phyloP scores from a whole-genome alignment of 2,888 invertebrate genomes.

The Eugnorisma glareosa region DNA sequence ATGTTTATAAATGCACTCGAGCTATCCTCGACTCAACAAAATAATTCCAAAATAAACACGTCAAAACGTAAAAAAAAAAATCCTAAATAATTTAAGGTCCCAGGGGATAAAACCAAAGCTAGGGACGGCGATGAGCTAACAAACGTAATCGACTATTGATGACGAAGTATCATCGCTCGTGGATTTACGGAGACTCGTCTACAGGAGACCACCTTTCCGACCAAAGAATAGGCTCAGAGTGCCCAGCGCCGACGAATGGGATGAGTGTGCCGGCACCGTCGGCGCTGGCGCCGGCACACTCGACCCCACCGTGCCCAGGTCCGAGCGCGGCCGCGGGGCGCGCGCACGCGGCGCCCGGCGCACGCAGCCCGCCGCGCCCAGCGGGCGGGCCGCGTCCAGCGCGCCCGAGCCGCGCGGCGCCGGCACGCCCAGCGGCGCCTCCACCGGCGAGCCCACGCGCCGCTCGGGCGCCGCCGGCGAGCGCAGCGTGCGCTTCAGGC shows the following conservation, averaged over 20 bases:
- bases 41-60: constrained; percentile 79
- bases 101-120: constrained; percentile 63
- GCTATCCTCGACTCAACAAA: constrained; percentile 74
- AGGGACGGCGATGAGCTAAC: constrained; percentile 38
- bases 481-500: constrained; percentile 91
- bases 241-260: constrained; percentile 90
- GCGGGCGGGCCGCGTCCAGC: constrained; percentile 80
- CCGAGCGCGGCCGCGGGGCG: constrained; percentile 82
- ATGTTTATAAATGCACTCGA: constrained; percentile 83
- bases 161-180: constrained; percentile 9
- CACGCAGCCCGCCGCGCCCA: constrained; percentile 83
- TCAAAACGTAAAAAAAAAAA: constrained; percentile 82
- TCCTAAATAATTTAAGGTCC: constrained; percentile 67
- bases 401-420: constrained; percentile 91
- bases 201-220: constrained; percentile 95
- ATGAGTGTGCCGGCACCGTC: constrained; percentile 68
- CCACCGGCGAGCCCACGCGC: constrained; percentile 82
- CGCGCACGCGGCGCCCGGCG: constrained; percentile 82
- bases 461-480: constrained; percentile 84
- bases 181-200: constrained; percentile 53
- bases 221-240: constrained; percentile 96
- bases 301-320: constrained; percentile 79
- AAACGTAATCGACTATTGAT: constrained; percentile 12
- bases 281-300: constrained; percentile 90
- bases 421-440: constrained; percentile 90